Base-by-base conservation (phyloP, 2,888 invertebrate genomes). In the Cephus rjabovi region DNA sequence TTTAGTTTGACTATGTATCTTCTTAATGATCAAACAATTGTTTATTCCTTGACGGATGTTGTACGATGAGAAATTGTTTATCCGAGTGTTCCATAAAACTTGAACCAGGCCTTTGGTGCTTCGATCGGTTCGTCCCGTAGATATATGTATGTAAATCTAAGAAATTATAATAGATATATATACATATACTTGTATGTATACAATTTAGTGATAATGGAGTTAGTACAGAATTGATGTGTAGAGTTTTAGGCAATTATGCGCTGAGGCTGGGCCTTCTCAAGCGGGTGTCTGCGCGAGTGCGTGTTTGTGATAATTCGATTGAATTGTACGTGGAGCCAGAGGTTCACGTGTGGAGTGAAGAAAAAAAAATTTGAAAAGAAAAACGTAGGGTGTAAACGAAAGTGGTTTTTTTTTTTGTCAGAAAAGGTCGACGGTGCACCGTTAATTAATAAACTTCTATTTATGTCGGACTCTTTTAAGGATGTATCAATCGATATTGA, bases 211-310 rank as follows among this genome's bases (percentile, higher is more conserved):
- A 75, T 73, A 79, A 79, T 79, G 79, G 78, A 77, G 75, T 34
- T 75, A 79, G 77, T 73, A 77, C 76, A 79, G 79, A 82, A 83
- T 86, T 81, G 84, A 83, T 86, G 87, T 86, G 82, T 81, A 86
- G 82, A 80, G 76, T 82, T 79, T 86, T 84, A 82, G 80, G 81
- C 80, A 75, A 33, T 70, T 33, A 30, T 15, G 70, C 33, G 81
- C 79, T 79, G 87, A 86, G 89, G 89, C 89, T 88, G 89, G 89
- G 88, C 88, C 88, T 88, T 70, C 70, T 76, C 69, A 75, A 78
- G 78, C 79, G 79, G 81, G 82, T 82, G 81, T 82, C 77, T 75
- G 77, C 69, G 73, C 75, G 77, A 81, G 78, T 79, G 75, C 30
- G 70, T 33, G 70, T 70, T 31, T 70, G 70, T 70, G 31, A 30